Base-by-base conservation (phyloP, 2,888 invertebrate genomes). In the Lumbricus terrestris region DNA sequence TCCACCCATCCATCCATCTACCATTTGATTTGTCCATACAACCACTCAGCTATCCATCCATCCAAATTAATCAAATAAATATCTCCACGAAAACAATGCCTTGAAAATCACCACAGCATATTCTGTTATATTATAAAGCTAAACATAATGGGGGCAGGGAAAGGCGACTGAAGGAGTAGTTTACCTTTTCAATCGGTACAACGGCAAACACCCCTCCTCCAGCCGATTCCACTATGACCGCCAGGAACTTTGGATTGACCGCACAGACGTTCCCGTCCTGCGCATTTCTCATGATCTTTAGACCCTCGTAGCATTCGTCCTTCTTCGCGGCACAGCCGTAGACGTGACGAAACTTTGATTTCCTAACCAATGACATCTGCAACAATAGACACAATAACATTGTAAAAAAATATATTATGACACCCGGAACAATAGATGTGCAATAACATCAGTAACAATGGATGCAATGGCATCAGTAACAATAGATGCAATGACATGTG, bases 181-280 rank as follows among this genome's bases (percentile, higher is more conserved):
- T 35, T 95, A 98, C 98, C 95, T 97, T 97, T 94, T 97, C 97
- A 92, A 98, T 96, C 8, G 98, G 98, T 92, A 98, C 95, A 35
- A 98, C 98, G 29, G 98, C 96, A 95, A 99, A 98, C 18, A 98
- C 97, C 18, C 98, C 98, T 23, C 95, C 95, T 0, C 98, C 98
- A 15, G 93, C 98, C 90, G 98, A 98, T 95, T 99, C 99, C 89
- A 98, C 98, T 94, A 98, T 98, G 94, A 98, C 97, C 93, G 99
- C 98, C 95, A 99, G 96, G 96, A 98, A 98, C 96, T 98, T 98
- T 89, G 99, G 99, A 96, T 99, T 99, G 94, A 99, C 98, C 93
- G 98, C 98, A 96, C 98, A 98, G 95, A 99, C 98, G 93, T 98
- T 98, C 92, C 98, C 98, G 95, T 99, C 99, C 97, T 98, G 98